Evolutionary conservation across 30 jellyfish, hydroid and myxozoan species (phyloP).

Genomic region (Rhopilema esculentum): DNA sequence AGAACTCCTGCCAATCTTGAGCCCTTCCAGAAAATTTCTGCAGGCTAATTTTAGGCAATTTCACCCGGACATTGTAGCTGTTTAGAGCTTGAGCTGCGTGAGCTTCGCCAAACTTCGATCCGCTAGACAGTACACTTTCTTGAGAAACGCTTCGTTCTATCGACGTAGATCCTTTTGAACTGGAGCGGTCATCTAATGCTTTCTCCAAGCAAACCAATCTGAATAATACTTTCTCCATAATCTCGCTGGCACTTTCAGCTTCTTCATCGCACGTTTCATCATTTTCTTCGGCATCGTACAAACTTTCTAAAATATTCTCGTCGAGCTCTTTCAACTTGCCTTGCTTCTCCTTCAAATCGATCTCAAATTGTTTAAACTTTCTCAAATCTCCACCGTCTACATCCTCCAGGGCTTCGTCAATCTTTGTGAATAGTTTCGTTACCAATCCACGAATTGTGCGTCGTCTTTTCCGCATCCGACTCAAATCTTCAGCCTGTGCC

Average conservation of each 20-base stretch:
- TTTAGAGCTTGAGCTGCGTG: neutral
- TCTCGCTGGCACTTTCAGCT: constrained; percentile 24
- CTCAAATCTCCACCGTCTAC: neutral
- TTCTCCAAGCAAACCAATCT: neutral
- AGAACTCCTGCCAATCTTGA: constrained; percentile 51
- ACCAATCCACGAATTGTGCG: constrained; percentile 14
- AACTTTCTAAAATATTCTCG: neutral
- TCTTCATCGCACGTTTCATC: constrained; percentile 12
- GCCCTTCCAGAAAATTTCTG: constrained; percentile 41
- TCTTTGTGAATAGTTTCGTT: constrained; percentile 11
- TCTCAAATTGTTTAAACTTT: neutral
- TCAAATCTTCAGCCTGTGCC: constrained; percentile 19
- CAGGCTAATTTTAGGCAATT: constrained; percentile 29
- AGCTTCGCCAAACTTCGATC: neutral
- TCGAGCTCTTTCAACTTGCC: neutral
- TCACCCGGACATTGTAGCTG: constrained; percentile 14
- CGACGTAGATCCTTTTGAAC: neutral
- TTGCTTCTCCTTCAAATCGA: neutral
- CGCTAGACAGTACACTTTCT: neutral
- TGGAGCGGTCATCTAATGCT: neutral
- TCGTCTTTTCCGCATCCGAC: constrained; percentile 6
- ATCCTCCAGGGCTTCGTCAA: neutral
- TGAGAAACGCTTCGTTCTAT: neutral
- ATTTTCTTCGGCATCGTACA: constrained; percentile 7
- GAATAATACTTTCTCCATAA: neutral